A percentile compares a stretch with the other conserved stretches of the same genome.
phyloP scores from a whole-genome alignment of 2,797 vertebrate genomes.

The Argyrosomus regius region DNA sequence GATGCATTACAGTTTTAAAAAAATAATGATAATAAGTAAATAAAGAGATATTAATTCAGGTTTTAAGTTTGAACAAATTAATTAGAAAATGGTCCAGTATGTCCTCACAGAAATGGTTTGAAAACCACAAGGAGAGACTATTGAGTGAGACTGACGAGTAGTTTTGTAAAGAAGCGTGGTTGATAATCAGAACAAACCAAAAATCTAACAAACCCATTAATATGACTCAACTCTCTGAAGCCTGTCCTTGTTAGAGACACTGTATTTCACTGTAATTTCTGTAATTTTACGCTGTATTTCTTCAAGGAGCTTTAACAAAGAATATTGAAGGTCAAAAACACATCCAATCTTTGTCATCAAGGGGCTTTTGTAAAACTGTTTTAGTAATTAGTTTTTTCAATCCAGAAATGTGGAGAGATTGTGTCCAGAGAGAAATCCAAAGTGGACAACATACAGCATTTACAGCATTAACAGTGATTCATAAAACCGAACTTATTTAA shows the following conservation, averaged over 20 bases:
- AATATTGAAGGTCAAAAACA: conserved; percentile 44
- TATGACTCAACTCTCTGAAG: conserved; percentile 56
- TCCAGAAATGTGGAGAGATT: not conserved
- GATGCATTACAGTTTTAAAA: too few species aligned
- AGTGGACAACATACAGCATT: not conserved
- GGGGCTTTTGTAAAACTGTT: conserved; percentile 15
- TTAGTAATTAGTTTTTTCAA: conserved; percentile 7
- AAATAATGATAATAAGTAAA: too few species aligned
- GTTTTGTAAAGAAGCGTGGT: conserved; percentile 47
- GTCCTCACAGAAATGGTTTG: conserved; percentile 25
- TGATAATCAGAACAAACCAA: conserved; percentile 44
- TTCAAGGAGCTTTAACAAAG: conserved; percentile 23
- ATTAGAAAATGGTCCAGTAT: conserved; percentile 32
- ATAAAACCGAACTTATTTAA: not conserved
- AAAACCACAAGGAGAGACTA: conserved; percentile 32
- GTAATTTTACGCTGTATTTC: conserved; percentile 1
- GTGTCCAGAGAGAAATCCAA: not conserved
- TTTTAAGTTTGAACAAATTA: conserved; percentile 26
- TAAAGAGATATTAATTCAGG: too few species aligned
- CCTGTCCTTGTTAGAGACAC: conserved; percentile 29
- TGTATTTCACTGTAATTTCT: not conserved
- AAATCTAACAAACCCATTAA: conserved; percentile 46
- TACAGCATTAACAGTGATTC: conserved; percentile 2
- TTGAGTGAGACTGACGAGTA: not conserved
- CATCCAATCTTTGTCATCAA: conserved; percentile 3